Percentiles rank a stretch among this genome's conserved stretches.
These are phyloP conservation scores for Thunnus albacares DNA, from an alignment of 2,797 vertebrate species.

Conservation along the genomic window DNA sequence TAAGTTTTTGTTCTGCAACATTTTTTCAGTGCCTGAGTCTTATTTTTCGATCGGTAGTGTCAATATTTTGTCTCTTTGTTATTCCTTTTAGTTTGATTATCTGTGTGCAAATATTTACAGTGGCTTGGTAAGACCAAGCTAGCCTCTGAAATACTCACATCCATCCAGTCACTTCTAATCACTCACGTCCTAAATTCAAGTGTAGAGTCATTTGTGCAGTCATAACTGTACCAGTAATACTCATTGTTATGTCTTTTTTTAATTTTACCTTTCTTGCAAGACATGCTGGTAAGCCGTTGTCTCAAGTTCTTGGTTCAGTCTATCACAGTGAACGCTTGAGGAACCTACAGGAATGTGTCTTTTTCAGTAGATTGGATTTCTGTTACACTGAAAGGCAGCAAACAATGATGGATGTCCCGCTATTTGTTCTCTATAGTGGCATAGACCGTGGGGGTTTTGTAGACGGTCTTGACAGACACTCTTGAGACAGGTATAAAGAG, in stretches of 20 bases:
- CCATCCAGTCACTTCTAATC: conserved; percentile 48
- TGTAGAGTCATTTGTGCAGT: conserved; percentile 8
- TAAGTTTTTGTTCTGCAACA: not conserved
- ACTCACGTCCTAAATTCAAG: conserved; percentile 22
- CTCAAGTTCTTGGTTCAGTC: conserved; percentile 8
- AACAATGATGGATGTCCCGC: conserved; percentile 78
- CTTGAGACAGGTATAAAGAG: conserved; percentile 35
- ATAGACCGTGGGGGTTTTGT: conserved; percentile 29
- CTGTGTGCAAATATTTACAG: conserved; percentile 41
- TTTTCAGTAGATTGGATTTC: conserved; percentile 72
- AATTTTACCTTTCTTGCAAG: not conserved
- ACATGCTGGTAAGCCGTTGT: not conserved
- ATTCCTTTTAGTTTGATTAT: conserved; percentile 39
- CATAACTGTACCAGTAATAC: not conserved
- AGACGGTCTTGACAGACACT: conserved; percentile 35
- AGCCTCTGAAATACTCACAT: conserved; percentile 50
- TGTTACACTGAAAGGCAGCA: conserved; percentile 66
- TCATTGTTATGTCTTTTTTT: not conserved
- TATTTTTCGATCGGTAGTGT: not conserved
- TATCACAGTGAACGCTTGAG: conserved; percentile 30
- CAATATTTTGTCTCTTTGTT: conserved; percentile 27
- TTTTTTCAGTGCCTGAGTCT: not conserved
- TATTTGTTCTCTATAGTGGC: conserved; percentile 48
- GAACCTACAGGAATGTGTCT: conserved; percentile 56
- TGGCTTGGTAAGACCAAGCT: not conserved